These are phyloP conservation scores for Leptoteleia sp. DNA, from an alignment of 1,140 invertebrate species.

Conservation along the genomic window DNA sequence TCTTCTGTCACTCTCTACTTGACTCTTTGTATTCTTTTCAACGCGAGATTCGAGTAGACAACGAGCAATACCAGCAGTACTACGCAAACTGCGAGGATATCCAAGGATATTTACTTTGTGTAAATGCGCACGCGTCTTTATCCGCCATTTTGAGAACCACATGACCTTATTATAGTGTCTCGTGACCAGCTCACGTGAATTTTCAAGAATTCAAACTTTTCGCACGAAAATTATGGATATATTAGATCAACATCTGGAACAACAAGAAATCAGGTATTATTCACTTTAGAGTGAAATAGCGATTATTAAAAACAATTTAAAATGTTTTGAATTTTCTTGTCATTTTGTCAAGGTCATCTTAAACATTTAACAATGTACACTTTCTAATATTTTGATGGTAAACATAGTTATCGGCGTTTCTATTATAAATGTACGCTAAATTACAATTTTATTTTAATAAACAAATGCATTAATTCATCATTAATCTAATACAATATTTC, in stretches of 20 bases:
- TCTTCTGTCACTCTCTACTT: no score
- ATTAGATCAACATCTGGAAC: constrained; percentile 80
- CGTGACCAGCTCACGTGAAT: constrained; percentile 82
- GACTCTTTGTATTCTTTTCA: no score
- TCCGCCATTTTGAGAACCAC: constrained; percentile 80
- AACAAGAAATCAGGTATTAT: constrained; percentile 78
- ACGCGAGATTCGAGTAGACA: no score
- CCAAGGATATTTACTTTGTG: no score
- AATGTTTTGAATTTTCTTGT: constrained; percentile 65
- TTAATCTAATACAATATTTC: no score
- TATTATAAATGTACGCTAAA: no score
- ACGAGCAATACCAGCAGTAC: no score
- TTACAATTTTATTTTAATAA: no score
- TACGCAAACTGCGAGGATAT: no score
- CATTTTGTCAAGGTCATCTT: constrained; percentile 77
- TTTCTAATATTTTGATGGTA: constrained; percentile 49
- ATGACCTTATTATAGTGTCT: constrained; percentile 82
- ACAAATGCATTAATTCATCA: no score
- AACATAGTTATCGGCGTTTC: constrained; percentile 11
- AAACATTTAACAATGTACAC: constrained; percentile 72
- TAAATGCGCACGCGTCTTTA: constrained; percentile 62
- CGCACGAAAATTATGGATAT: constrained; percentile 78
- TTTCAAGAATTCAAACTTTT: constrained; percentile 81
- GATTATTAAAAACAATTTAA: constrained; percentile 43
- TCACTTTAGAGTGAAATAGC: constrained; percentile 54